Percentiles rank a stretch among this genome's conserved stretches.
Evolutionary conservation across 2,797 vertebrate genomes (phyloP).

Genomic region (Sebastes jordani): DNA sequence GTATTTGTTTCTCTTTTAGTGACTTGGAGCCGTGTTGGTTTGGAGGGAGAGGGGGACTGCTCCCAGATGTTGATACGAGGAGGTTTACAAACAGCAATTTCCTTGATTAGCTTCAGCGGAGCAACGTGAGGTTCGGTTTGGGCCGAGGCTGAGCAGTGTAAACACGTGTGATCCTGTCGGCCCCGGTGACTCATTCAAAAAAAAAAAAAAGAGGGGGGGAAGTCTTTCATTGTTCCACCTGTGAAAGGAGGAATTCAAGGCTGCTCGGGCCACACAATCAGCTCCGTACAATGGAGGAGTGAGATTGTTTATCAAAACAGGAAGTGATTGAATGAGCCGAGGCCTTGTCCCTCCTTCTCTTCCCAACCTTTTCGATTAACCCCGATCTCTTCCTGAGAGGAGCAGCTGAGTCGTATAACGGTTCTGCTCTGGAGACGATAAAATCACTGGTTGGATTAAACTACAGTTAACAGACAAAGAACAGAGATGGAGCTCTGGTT

Average conservation of each 20-base stretch:
- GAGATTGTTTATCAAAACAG: conserved; percentile 57
- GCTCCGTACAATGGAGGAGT: conserved; percentile 1
- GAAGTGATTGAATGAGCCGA: conserved; percentile 14
- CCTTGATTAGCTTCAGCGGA: conserved; percentile 79
- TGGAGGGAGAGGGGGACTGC: conserved; percentile 57
- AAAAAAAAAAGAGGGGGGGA: conserved; percentile 40
- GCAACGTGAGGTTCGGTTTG: conserved; percentile 60
- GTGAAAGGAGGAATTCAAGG: conserved; percentile 59
- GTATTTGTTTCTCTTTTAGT: conserved; percentile 71
- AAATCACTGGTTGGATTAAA: neutral
- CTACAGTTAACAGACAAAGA: neutral
- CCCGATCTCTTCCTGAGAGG: conserved; percentile 17
- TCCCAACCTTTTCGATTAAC: conserved; percentile 7
- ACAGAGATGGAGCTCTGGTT: neutral
- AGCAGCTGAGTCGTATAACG: neutral
- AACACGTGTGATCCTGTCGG: conserved; percentile 71
- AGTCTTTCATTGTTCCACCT: conserved; percentile 74
- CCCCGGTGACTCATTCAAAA: conserved; percentile 49
- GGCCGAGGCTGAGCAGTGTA: conserved; percentile 59
- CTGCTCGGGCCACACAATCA: neutral
- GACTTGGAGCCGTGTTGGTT: conserved; percentile 54
- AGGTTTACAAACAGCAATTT: conserved; percentile 84
- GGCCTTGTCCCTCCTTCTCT: neutral
- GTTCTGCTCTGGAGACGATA: neutral
- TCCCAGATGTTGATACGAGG: conserved; percentile 79